Conservation (phyloP, 1,140 invertebrate genomes). For the Elysia chlorotica region DNA sequence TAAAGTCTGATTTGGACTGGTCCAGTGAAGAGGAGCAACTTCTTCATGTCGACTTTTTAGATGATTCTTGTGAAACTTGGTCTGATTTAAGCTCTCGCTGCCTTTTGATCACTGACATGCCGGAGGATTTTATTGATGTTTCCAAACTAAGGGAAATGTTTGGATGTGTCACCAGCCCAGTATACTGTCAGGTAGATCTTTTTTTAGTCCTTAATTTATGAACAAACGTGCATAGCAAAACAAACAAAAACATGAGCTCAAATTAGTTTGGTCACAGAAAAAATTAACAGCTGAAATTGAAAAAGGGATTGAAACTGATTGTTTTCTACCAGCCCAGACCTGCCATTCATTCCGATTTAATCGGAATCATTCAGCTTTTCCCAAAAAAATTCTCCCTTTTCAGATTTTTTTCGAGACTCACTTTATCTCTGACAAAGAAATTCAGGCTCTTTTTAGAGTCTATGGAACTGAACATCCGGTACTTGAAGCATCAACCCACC, state of each 20-base stretch:
- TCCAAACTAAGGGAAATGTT: slow-evolving; percentile 67
- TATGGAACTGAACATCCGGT: too few relatives aligned
- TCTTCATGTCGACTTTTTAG: slow-evolving; percentile 66
- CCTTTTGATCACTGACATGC: slow-evolving; percentile 66
- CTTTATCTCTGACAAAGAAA: too few relatives aligned
- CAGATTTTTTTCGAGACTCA: too few relatives aligned
- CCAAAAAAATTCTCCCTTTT: too few relatives aligned
- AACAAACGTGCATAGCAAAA: too few relatives aligned
- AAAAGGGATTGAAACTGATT: too few relatives aligned
- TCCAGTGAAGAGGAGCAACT: slow-evolving; percentile 56
- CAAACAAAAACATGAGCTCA: too few relatives aligned
- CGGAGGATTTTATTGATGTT: slow-evolving; percentile 66
- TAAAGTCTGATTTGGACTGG: slow-evolving; percentile 64
- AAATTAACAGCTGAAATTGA: too few relatives aligned
- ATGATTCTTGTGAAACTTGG: slow-evolving; percentile 54
- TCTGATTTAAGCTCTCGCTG: slow-evolving; percentile 67
- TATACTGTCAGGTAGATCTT: slow-evolving; percentile 70
- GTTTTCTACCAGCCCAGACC: not conserved
- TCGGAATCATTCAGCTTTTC: not conserved
- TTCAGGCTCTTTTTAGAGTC: too few relatives aligned
- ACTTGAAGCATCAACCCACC: too few relatives aligned
- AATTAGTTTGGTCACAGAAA: too few relatives aligned
- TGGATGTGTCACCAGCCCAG: slow-evolving; percentile 64
- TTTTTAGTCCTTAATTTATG: too few relatives aligned
- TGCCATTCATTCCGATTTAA: not conserved